These are phyloP conservation scores for Dolichomitus sp. DNA, from an alignment of 2,888 invertebrate genomes.

Conservation along the genomic window DNA sequence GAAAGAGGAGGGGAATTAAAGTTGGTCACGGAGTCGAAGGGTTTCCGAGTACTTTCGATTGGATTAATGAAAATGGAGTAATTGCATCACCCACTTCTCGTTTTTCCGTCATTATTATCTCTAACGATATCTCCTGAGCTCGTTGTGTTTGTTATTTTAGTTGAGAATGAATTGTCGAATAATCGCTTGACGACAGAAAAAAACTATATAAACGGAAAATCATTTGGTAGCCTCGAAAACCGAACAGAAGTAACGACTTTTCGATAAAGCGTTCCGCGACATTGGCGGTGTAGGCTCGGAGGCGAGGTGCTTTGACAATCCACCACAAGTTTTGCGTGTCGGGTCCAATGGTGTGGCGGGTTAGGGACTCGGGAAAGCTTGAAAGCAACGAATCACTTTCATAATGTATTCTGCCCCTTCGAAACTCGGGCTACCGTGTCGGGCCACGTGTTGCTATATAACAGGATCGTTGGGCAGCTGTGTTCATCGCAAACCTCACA, in stretches of 20 bases:
- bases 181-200: background rate
- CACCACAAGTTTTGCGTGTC: slow-evolving; percentile 38
- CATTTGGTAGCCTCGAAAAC: background rate
- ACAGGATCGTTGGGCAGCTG: slow-evolving; percentile 75
- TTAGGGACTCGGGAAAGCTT: slow-evolving; percentile 34
- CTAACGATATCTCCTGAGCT: background rate
- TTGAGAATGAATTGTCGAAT: background rate
- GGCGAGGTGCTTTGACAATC: slow-evolving; percentile 1
- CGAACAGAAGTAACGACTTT: slow-evolving; percentile 1
- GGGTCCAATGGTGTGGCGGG: background rate
- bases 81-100: slow-evolving; percentile 37
- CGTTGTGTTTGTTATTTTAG: background rate
- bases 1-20: slow-evolving; percentile 25
- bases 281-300: background rate
- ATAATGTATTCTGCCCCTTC: slow-evolving; percentile 70
- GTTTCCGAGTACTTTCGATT: slow-evolving; percentile 30
- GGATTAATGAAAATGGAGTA: slow-evolving; percentile 37
- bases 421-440: slow-evolving; percentile 71
- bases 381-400: slow-evolving; percentile 60
- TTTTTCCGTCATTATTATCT: slow-evolving; percentile 30
- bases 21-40: slow-evolving; percentile 25
- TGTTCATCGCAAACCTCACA: slow-evolving; percentile 73
- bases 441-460: slow-evolving; percentile 80
- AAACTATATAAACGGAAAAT: background rate
- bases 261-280: background rate